Evolutionary conservation across 1,140 invertebrate genomes (phyloP), one percentile per base, ranked within the genome.

Genomic region (Mesaphorura yosii): DNA sequence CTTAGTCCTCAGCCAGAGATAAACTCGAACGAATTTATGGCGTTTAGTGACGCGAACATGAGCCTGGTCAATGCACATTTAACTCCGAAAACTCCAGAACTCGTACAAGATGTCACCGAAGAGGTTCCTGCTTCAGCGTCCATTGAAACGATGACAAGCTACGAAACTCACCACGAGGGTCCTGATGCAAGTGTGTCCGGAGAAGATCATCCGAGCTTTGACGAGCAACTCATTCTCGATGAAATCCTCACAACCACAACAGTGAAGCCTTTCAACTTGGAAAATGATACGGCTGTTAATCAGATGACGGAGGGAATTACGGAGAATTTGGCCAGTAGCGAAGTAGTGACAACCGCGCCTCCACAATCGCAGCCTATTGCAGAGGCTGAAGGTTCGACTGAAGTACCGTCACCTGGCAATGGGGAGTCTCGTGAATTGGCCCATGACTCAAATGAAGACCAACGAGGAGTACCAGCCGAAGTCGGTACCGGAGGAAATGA

Each of bases 1-100:
- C 27, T 50, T 6, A 39, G 44, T 17, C 14, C 14, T 7, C 15
- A 17, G 15, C 3, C n/a, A 17, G 19, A 34, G 7, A 4, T 22
- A 5, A 42, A 39, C 1, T 55, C 54, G 3, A 37, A 37, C 22
- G 54, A 55, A 55, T 50, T 55, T 26, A 34, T 34, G 31, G 31
- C 31, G 10, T 34, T 34, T 34, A 34, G 31, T n/a, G 31, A 34
- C n/a, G 31, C 31, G n/a, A 34, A 34, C 31, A 34, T 34, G 31
- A 34, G 31, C 31, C 10, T 34, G n/a, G n/a, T 34, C 31, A 34
- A 34, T 34, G 31, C n/a, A n/a, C 31, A 10, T 34, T 34, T 10
- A 34, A 34, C n/a, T 10, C 10, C n/a, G n/a, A 34, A 34, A 34
- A 34, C 10, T n/a, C 31, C 10, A 34, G n/a, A 10, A 34, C 31